Evolutionary conservation across 2,888 invertebrate species (phyloP), one percentile per base, ranked within the genome.

Genomic region (Anticlea derivata): DNA sequence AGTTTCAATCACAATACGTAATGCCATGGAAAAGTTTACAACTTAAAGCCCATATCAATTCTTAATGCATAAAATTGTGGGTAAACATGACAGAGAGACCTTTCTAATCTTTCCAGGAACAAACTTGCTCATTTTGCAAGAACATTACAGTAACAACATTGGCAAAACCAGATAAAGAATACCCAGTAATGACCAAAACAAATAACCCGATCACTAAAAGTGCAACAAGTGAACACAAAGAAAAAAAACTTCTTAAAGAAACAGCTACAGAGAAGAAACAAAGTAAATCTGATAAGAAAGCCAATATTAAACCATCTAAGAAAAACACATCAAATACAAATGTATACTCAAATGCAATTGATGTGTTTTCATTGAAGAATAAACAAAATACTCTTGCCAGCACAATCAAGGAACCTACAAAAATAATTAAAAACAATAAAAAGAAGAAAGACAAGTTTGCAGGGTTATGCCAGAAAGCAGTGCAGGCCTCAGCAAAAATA

Each of bases 371-470:
- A 13, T 58, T 89, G 30, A 70, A 72, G 24, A 85, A 84, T 61
- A 74, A 82, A 23, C 75, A 75, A 10, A 89, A 88, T 65, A 72
- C 57, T 11, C 33, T 88, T 4, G 38, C 63, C 10, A 73, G 58
- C 50, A 37, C 57, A 17, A 57, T 68, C 1, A 80, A 79, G 49
- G 64, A 65, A 31, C 47, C 65, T 33, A 61, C 73, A n/a, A 86
- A 82, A 69, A 62, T 79, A 13, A 83, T 86, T 44, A 86, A 83
- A 50, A 89, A 87, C 51, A 86, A 79, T 63, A 90, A 88, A 68
- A 86, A 73, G 67, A 88, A 75, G 63, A 90, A 88, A 53, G 87
- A 86, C 34, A 89, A 83, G 55, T 89, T 78, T 81, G 90, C 89
- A 12, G 89, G 89, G 1, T 63, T 90, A 5, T 86, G 86, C 55